Evolutionary conservation across 2,113 vertebrate species (phyloP), one percentile per base, ranked within the genome.

Genomic region (Lichenostomus cassidix): DNA sequence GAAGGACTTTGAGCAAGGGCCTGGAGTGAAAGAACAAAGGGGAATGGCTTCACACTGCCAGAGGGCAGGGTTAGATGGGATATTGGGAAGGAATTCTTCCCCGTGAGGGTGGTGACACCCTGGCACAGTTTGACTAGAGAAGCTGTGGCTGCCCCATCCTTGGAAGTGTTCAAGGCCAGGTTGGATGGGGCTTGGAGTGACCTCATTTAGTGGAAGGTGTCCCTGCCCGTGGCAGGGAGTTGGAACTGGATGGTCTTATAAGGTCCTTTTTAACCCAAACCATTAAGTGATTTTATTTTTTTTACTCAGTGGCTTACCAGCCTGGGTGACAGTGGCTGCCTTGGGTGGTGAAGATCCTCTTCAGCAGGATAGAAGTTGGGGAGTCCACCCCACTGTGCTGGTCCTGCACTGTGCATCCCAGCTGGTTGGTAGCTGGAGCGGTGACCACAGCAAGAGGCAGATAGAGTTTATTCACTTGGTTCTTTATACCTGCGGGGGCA

Each of bases 141-240:
- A 70, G 16, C 49, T 63, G 28, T 55, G 41, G 24, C 24, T 70
- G 23, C 19, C 20, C 20, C 4, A 25, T 55, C 41, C 56, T 23
- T 87, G 49, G 41, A 79, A 71, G 24, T 63, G 49, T 18, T 3
- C 56, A 63, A 63, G 56, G 29, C 12, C 29, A 41, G 29, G 16
- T 21, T 71, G 5, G 29, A 49, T 4, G 9, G 29, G 24, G 20
- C n/a, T 79, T 71, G 56, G n/a, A n/a, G 16, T n/a, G 49, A 5
- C 31, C 24, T 79, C 6, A 13, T 0, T 0, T 35, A 21, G 20
- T 41, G 9, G 28, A 33, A 79, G n/a, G 5, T 71, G 29, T 55
- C 74, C 47, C 28, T 62, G 35, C 3, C 41, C 42, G 18, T 19
- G 41, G 31, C 35, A 77, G 79, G 17, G 18, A 6, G 21, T 42